Base-by-base conservation (phyloP, 2,113 vertebrate genomes). In the Cyphomyrus plagiostoma region DNA sequence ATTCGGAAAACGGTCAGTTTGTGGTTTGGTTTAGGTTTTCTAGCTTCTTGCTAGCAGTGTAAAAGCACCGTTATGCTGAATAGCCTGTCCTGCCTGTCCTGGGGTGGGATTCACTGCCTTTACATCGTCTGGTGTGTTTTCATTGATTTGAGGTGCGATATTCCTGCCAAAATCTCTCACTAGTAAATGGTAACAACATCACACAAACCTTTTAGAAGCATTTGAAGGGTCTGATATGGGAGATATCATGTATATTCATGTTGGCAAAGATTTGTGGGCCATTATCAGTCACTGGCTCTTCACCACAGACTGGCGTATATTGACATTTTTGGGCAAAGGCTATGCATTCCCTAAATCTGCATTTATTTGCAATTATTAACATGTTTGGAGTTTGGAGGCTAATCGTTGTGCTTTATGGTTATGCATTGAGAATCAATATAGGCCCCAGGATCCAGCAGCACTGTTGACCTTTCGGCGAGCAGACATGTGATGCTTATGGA, bases 351-450 rank as follows among this genome's bases (percentile, higher is more conserved):
- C 87, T 56, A 77, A 83, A 91, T 93, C 62, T 89, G 89, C 92
- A 95, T 94, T 7, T 10, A 92, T 94, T 93, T 94, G 85, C 92
- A 35, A 92, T 94, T 91, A 94, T 94, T 92, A 92, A 91, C 91
- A 92, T 93, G 93, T 92, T 90, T 56, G 52, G 52, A 91, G 91
- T 88, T 90, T 66, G 45, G 52, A 91, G 89, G 90, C 91, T 93
- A 94, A 95, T 93, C 93, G 93, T 84, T 89, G 88, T 70, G 89
- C 90, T 92, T 93, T 90, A 94, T 93, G 91, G 62, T 26, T 52
- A 88, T 77, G 86, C 90, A 94, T 93, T 92, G 92, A 91, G 90
- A 95, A 96, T 96, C 95, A 90, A 96, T 96, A 92, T 42, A 35
- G 50, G 91, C 35, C 92, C 92, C 48, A 89, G 92, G 92, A 92